Conservation (phyloP, 2,797 vertebrate species). For the Menidia menidia region DNA sequence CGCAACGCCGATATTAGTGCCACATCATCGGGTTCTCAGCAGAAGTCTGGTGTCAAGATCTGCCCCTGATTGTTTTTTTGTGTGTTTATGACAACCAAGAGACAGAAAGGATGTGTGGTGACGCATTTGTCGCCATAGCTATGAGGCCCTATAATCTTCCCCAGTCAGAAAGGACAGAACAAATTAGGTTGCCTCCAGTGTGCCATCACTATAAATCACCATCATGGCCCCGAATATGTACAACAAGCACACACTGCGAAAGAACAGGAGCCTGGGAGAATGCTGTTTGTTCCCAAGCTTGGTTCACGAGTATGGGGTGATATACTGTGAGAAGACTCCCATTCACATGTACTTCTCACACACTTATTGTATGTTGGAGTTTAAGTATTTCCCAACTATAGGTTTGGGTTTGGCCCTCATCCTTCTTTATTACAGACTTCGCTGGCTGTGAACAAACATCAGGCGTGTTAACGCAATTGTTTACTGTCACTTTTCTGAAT, state of each 20-base stretch:
- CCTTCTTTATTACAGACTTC: slow-evolving; percentile 42
- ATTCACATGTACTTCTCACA: slow-evolving; percentile 68
- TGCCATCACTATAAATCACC: slow-evolving; percentile 67
- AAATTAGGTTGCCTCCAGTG: slow-evolving; percentile 69
- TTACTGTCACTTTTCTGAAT: slow-evolving; percentile 53
- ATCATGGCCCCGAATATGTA: slow-evolving; percentile 36
- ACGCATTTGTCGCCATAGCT: slow-evolving; percentile 64
- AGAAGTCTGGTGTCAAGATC: slow-evolving; percentile 35
- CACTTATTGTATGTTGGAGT: slow-evolving; percentile 51
- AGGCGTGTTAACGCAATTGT: slow-evolving; percentile 43
- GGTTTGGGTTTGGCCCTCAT: slow-evolving; percentile 33
- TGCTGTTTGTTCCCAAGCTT: slow-evolving; percentile 71
- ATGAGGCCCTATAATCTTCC: slow-evolving; percentile 68
- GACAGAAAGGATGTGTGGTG: slow-evolving; percentile 64
- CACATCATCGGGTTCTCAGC: slow-evolving; percentile 31
- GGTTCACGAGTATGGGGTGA: slow-evolving; percentile 58
- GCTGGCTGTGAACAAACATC: slow-evolving; percentile 56
- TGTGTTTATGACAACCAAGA: slow-evolving; percentile 60
- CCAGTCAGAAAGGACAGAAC: slow-evolving; percentile 69
- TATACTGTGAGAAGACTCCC: slow-evolving; percentile 79
- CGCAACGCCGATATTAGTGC: slow-evolving; percentile 27
- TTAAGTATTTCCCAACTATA: slow-evolving; percentile 54
- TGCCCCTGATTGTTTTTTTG: slow-evolving; percentile 57
- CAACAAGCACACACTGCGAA: slow-evolving; percentile 34
- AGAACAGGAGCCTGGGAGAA: slow-evolving; percentile 70